A percentile compares a stretch with the other conserved stretches of the same genome.
Conservation (phyloP, 2,113 vertebrate species). For the Saguinus midas region DNA sequence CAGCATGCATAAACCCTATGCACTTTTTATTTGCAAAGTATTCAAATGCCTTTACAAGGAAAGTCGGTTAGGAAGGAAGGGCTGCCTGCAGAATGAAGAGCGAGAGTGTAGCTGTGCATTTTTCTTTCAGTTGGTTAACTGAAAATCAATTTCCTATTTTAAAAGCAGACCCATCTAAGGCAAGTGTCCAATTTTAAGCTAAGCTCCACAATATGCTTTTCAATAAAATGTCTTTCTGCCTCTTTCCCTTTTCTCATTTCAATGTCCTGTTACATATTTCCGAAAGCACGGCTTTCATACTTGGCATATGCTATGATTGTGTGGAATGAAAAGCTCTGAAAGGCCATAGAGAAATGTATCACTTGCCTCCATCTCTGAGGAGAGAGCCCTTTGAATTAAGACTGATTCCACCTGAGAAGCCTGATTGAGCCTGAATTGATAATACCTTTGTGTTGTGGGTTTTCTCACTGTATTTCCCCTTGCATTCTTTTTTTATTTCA, state of each 20-base stretch:
- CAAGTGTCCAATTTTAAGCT: constrained; percentile 68
- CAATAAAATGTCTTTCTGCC: constrained; percentile 59
- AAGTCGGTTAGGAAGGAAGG: constrained; percentile 17
- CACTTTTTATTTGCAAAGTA: constrained; percentile 38
- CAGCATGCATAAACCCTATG: background rate
- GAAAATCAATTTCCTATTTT: constrained; percentile 74
- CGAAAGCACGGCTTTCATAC: constrained; percentile 43
- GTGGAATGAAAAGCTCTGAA: constrained; percentile 42
- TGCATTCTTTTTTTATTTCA: constrained; percentile 62
- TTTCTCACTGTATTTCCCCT: constrained; percentile 50
- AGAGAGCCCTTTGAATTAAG: constrained; percentile 71
- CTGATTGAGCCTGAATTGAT: constrained; percentile 61
- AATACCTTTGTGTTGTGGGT: background rate
- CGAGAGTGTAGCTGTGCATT: background rate
- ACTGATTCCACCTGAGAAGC: constrained; percentile 43
- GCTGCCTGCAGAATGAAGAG: constrained; percentile 60
- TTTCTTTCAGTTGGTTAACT: constrained; percentile 70
- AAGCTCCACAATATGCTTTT: constrained; percentile 67
- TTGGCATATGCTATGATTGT: background rate
- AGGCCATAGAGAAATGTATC: constrained; percentile 55
- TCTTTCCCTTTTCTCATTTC: constrained; percentile 62
- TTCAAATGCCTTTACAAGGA: constrained; percentile 55
- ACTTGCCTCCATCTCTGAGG: constrained; percentile 58
- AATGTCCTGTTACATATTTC: constrained; percentile 59
- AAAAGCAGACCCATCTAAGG: constrained; percentile 68